phyloP scores from a whole-genome alignment of 2,888 invertebrate genomes.

The Octodonta nipae region DNA sequence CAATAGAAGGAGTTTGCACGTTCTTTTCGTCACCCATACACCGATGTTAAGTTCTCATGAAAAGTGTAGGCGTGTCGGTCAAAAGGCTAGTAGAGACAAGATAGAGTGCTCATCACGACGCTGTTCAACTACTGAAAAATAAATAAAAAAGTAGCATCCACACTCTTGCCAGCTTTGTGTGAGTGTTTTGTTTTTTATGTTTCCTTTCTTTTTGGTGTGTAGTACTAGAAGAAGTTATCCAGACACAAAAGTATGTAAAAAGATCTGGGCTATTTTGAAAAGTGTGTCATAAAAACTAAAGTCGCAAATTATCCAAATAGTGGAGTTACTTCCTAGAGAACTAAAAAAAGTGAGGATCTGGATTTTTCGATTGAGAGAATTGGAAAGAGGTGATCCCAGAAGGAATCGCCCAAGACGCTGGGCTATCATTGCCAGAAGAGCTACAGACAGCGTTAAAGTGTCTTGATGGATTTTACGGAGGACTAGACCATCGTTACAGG shows the following conservation, averaged over 20 bases:
- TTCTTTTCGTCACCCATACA: constrained; percentile 5
- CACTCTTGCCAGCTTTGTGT: constrained; percentile 7
- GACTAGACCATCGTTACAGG: constrained; percentile 6
- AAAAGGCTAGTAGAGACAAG: constrained; percentile 4
- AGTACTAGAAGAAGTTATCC: constrained; percentile 2
- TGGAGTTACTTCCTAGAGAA: constrained; percentile 3
- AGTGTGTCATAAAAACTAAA: constrained; percentile 5
- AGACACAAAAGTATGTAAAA: constrained; percentile 4
- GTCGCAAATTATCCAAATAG: constrained; percentile 3
- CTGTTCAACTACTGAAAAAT: too few relatives aligned
- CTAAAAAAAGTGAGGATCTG: constrained; percentile 3
- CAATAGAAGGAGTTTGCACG: too few relatives aligned
- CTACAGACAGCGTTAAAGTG: constrained; percentile 3
- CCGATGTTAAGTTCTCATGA: constrained; percentile 6
- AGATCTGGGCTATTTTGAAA: constrained; percentile 4
- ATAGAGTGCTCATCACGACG: too few relatives aligned
- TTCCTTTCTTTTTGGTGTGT: constrained; percentile 3
- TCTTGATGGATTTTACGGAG: constrained; percentile 8
- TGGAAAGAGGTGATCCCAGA: constrained; percentile 4
- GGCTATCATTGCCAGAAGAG: constrained; percentile 7
- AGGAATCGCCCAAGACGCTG: constrained; percentile 4
- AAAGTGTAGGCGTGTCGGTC: constrained; percentile 6
- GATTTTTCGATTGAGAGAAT: constrained; percentile 4
- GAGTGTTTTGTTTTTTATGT: too few relatives aligned
- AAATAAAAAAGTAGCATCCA: constrained; percentile 4